Percentiles rank a stretch among this genome's conserved stretches.
Conservation (phyloP, 2,888 invertebrate species). For the Drosophila rellima region DNA sequence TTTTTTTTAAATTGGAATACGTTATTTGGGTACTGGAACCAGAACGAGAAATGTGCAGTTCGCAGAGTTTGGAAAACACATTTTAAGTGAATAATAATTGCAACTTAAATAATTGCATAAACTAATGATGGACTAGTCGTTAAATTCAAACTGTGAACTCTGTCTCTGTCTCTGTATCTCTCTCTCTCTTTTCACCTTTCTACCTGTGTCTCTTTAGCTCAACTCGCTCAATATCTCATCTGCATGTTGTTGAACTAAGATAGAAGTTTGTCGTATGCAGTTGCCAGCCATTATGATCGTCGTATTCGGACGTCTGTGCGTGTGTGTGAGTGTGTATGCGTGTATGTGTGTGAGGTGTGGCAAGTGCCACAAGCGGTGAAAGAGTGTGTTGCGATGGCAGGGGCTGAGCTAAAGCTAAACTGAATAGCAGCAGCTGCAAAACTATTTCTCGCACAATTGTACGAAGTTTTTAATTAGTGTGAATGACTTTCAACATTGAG, state of each 20-base stretch:
- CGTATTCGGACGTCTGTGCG: constrained; percentile 28
- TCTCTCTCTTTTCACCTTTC: neutral
- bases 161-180: neutral
- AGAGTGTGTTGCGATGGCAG: constrained; percentile 16
- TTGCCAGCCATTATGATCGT: constrained; percentile 49
- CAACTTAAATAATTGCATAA: constrained; percentile 17
- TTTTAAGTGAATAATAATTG: constrained; percentile 34
- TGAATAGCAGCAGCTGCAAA: constrained; percentile 75
- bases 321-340: neutral
- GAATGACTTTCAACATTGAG: constrained; percentile 80
- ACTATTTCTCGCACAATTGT: constrained; percentile 81
- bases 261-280: constrained; percentile 52
- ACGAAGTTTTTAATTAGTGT: constrained; percentile 84
- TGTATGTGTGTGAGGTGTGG: constrained; percentile 15
- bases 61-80: neutral
- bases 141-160: neutral
- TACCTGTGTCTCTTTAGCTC: constrained; percentile 1
- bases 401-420: constrained; percentile 36
- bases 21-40: too few relatives aligned
- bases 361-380: constrained; percentile 31
- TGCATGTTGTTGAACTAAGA: constrained; percentile 43
- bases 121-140: constrained; percentile 4
- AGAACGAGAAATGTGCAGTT: neutral
- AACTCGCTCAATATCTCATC: constrained; percentile 51
- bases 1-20: too few relatives aligned